Evolutionary conservation across 2,797 vertebrate species (phyloP).

Genomic region (Galago senegalensis): DNA sequence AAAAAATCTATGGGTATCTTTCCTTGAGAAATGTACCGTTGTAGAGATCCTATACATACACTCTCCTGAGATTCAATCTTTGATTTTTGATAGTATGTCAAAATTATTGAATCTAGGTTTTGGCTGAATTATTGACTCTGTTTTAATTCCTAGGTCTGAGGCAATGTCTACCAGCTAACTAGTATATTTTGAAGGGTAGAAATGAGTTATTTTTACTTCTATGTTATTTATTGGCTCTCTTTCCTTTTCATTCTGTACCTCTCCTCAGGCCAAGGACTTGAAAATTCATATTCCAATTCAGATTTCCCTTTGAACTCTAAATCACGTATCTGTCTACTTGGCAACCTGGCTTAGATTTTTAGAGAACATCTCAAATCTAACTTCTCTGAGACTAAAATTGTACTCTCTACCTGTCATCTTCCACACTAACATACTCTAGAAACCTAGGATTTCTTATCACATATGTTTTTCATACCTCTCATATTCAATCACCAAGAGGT

Average conservation of each 20-base stretch:
- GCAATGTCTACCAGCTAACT: neutral
- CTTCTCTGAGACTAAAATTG: neutral
- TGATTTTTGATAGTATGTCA: neutral
- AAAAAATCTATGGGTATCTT: neutral
- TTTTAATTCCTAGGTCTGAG: neutral
- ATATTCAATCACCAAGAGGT: neutral
- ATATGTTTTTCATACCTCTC: neutral
- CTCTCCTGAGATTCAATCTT: neutral
- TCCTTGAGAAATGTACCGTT: neutral
- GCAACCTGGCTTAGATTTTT: constrained; percentile 13
- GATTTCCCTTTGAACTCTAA: neutral
- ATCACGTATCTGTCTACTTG: neutral
- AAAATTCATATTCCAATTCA: neutral
- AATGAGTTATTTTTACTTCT: neutral
- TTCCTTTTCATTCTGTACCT: neutral
- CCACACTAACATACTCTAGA: neutral
- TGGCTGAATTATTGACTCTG: neutral
- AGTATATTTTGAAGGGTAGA: neutral
- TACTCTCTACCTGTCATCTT: neutral
- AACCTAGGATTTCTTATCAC: neutral
- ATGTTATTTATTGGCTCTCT: neutral
- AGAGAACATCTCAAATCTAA: constrained; percentile 6
- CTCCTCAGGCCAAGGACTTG: neutral
- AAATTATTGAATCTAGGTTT: neutral
- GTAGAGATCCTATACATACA: neutral